Base-by-base conservation (phyloP, 1,140 invertebrate genomes). In the Magallana ariakensis region DNA sequence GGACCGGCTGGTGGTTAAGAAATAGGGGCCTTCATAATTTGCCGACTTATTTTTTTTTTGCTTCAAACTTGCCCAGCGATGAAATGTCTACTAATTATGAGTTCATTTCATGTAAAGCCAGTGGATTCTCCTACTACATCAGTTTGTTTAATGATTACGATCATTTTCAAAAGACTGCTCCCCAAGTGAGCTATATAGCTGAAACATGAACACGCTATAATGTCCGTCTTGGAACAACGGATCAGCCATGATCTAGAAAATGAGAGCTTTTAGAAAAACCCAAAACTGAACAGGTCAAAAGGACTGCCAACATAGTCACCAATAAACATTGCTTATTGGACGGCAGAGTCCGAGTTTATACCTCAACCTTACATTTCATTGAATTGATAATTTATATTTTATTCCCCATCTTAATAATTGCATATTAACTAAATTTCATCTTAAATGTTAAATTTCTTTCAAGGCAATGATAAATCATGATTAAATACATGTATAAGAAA, bases 81-180 rank as follows among this genome's bases (percentile, higher is more conserved):
- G 22, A 70, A 70, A 70, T 70, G 66, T 26, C 66, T 26, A 26
- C 66, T 70, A 70, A 70, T 70, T 70, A 19, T 70, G 66, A 26
- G 66, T 70, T 70, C 66, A 70, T 70, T 70, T 70, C 33, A 70
- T 70, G 66, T 70, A 70, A 70, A 70, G 8, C 66, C 66, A 19
- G 5, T 8, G 19, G 15, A 26, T 26, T 70, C 66, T 70, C 10
- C 33, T 70, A 33, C 22, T 2, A 19, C 66, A 70, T 9, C 66
- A 70, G 66, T 70, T 70, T 70, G 33, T 33, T 70, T 70, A 26
- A 70, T 70, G 66, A 70, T 70, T 70, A 22, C 7, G 66, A 70
- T 70, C 22, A 70, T 70, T 70, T 70, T 70, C 66, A 33, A 33
- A 70, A 70, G 66, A 70, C 33, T 26, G 66, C 22, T 13, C 19